Base-by-base conservation (phyloP, 2,888 invertebrate genomes). In the Lasiommata megera region DNA sequence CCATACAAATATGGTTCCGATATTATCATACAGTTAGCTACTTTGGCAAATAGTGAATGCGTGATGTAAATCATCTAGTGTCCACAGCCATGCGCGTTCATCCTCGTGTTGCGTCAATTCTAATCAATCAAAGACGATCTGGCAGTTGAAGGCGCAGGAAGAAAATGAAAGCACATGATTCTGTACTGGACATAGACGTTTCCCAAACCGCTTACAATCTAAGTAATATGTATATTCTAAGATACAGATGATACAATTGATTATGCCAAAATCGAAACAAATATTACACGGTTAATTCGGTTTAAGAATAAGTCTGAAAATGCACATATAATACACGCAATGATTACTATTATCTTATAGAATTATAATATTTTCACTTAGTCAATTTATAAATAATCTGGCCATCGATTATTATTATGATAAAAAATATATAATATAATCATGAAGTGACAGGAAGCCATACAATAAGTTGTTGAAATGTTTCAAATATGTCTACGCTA, bases 351-450 rank as follows among this genome's bases (percentile, higher is more conserved):
- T 50, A 50, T 3, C 23, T 48, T 46, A 58, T 36, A 29, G 5
- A n/a, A 23, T 14, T 44, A 41, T 23, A 6, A 8, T 9, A 29
- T 28, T 29, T 40, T 44, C 8, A 44, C 8, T 44, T 14, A 23
- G 8, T 9, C 44, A 44, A 44, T 12, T 29, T 9, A 44, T 3
- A 34, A 58, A 34, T 41, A 41, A 23, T 12, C 47, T 56, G 47
- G 52, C 52, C 47, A 36, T 47, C 5, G 40, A 55, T 56, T 60
- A 60, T 28, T 28, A 50, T 14, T 37, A 23, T 12, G 28, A 2
- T 23, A 38, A 38, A 18, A 40, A 40, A n/a, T 18, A 17, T 16
- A 38, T 12, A 23, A 23, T 23, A 23, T 23, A 23, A 23, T 0
- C 37, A 16, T 14, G 16, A 8, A 14, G 16, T 38, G 16, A 8